Percentiles rank a stretch among this genome's conserved stretches.
phyloP scores from a whole-genome alignment of 2,797 vertebrate species.

The Sebastes steindachneri region DNA sequence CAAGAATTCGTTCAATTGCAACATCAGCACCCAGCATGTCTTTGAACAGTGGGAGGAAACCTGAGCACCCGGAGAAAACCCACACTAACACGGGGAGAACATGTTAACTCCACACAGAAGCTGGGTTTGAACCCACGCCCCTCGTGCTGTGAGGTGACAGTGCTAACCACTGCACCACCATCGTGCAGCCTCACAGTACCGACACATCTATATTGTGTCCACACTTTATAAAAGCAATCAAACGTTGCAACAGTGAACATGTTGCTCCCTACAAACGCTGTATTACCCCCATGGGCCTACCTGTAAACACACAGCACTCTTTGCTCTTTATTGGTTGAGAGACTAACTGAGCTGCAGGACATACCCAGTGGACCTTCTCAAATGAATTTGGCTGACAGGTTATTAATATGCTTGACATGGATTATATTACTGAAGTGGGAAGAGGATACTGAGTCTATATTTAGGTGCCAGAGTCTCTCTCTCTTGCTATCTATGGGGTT shows the following conservation, averaged over 20 bases:
- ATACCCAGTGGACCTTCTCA: not conserved
- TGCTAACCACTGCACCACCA: too few species aligned
- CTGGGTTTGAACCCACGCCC: too few species aligned
- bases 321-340: constrained; percentile 9
- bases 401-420: constrained; percentile 28
- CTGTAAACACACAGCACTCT: not conserved
- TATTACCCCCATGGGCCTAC: not conserved
- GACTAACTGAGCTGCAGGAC: not conserved
- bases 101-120: too few species aligned
- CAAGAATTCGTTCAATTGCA: too few species aligned
- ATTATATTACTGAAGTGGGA: constrained; percentile 5
- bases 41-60: too few species aligned
- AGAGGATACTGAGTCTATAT: not conserved
- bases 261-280: not conserved
- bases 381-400: constrained; percentile 5
- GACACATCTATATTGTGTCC: not conserved
- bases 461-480: not conserved
- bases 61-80: too few species aligned
- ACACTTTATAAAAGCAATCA: not conserved
- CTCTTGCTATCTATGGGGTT: not conserved
- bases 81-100: too few species aligned
- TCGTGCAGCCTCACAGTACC: not conserved
- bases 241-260: not conserved
- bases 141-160: too few species aligned
- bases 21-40: too few species aligned